phyloP scores from a whole-genome alignment of 2,113 vertebrate species.

The Tenebrosternarchus preto region DNA sequence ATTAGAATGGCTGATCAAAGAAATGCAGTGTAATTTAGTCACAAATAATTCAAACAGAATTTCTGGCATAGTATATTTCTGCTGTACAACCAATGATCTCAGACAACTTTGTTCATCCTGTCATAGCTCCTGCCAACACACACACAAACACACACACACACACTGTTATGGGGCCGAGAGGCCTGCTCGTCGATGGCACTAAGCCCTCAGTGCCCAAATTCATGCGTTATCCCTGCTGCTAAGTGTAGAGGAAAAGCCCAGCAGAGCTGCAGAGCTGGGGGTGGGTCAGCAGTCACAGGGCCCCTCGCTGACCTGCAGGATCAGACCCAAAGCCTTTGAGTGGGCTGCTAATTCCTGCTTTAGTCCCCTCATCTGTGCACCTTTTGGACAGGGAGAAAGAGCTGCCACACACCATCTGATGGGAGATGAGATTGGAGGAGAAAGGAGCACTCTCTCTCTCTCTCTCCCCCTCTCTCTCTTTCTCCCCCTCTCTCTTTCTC shows the following conservation, averaged over 20 bases:
- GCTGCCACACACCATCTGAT: slow-evolving; percentile 55
- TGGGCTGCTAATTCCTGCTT: slow-evolving; percentile 73
- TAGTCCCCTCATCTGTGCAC: slow-evolving; percentile 72
- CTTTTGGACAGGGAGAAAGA: slow-evolving; percentile 42
- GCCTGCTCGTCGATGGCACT: background rate
- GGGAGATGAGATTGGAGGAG: background rate
- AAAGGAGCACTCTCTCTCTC: background rate
- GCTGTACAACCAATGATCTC: background rate
- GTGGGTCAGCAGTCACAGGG: slow-evolving; percentile 65
- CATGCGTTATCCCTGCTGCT: slow-evolving; percentile 52
- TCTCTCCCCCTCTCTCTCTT: background rate
- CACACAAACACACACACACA: too few species aligned
- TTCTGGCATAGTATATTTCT: too few species aligned
- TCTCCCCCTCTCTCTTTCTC: background rate
- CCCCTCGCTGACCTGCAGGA: slow-evolving; percentile 70
- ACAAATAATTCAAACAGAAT: too few species aligned
- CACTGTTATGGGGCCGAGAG: background rate
- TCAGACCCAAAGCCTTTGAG: slow-evolving; percentile 76
- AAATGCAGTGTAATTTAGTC: too few species aligned
- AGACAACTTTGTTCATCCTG: background rate
- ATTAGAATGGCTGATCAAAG: too few species aligned
- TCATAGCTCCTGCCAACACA: too few species aligned
- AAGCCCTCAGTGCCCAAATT: slow-evolving; percentile 45
- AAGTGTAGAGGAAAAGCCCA: slow-evolving; percentile 59
- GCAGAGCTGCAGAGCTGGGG: slow-evolving; percentile 54